Base-by-base conservation (phyloP, 2,888 invertebrate genomes). In the Deilephila elpenor region DNA sequence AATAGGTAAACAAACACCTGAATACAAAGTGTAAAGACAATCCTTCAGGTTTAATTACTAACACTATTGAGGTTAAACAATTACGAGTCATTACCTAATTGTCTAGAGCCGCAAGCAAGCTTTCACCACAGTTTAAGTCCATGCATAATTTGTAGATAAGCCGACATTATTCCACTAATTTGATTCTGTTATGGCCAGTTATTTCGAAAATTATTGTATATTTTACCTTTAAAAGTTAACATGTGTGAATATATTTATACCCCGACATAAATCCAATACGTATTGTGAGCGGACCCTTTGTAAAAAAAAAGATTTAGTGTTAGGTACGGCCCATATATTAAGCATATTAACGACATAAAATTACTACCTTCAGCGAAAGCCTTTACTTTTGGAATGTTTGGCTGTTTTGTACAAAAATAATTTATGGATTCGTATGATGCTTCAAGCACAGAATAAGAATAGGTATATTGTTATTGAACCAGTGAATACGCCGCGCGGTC, bases 401-500 rank as follows among this genome's bases (percentile, higher is more conserved):
- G 72, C 74, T 67, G 77, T 74, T 72, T 74, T 74, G 72, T 74
- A 70, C 67, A 70, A 71, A 72, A 73, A 73, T 75, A 81, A 81
- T 77, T 80, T 79, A 78, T 78, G 71, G 74, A 78, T 70, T 74
- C 71, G 75, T 77, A 70, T 70, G 71, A 72, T 75, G 73, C 75
- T 76, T 76, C 61, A 76, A 77, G 76, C 78, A 79, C 77, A 37
- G 60, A 71, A 71, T 71, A 78, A 80, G 78, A 79, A 80, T 77
- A 81, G 74, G 76, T 64, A 72, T 80, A 72, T 80, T 82, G 81
- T 79, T 84, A 84, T 83, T 84, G 82, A 79, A 80, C 82, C 78
- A 80, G 67, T 76, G 82, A 86, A 89, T 84, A 60, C 75, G 70
- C 72, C 80, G 78, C 80, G 79, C 85, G 82, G 85, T 84, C 85